phyloP scores from a whole-genome alignment of 2,888 invertebrate genomes.

The Branchellion lobata region DNA sequence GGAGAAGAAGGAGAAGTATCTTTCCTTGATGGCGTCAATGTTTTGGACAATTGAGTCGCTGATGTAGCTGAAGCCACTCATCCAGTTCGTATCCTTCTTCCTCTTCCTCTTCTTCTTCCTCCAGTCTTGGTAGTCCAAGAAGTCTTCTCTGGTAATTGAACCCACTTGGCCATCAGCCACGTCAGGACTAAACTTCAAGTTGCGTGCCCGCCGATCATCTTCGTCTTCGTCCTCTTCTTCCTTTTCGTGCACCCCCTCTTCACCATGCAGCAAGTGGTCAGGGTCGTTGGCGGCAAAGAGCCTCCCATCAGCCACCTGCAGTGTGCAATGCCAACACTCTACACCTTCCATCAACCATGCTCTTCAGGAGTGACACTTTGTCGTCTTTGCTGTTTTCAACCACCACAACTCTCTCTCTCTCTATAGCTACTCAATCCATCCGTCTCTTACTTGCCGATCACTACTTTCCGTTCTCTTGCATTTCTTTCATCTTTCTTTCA shows the following conservation, averaged over 20 bases:
- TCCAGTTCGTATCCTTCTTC: conserved; percentile 16
- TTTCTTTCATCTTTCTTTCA: too few species aligned
- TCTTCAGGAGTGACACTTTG: too few species aligned
- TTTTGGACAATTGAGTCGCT: not conserved
- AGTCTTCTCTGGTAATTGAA: not conserved
- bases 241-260: not conserved
- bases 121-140: conserved; percentile 10
- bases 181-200: not conserved
- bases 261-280: not conserved
- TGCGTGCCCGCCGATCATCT: not conserved
- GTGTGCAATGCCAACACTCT: too few species aligned
- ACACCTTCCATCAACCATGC: too few species aligned
- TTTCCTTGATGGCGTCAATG: not conserved
- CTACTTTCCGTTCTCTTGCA: too few species aligned
- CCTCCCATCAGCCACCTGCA: not conserved
- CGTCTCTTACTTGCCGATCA: too few species aligned
- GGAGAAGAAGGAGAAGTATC: not conserved
- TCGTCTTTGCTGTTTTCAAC: too few species aligned
- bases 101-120: not conserved
- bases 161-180: not conserved
- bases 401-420: too few species aligned
- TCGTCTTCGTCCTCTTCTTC: not conserved
- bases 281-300: not conserved
- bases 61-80: not conserved
- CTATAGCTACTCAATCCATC: too few species aligned